These are phyloP conservation scores for Hycleus phaleratus DNA, from an alignment of 1,140 invertebrate genomes.

Conservation along the genomic window DNA sequence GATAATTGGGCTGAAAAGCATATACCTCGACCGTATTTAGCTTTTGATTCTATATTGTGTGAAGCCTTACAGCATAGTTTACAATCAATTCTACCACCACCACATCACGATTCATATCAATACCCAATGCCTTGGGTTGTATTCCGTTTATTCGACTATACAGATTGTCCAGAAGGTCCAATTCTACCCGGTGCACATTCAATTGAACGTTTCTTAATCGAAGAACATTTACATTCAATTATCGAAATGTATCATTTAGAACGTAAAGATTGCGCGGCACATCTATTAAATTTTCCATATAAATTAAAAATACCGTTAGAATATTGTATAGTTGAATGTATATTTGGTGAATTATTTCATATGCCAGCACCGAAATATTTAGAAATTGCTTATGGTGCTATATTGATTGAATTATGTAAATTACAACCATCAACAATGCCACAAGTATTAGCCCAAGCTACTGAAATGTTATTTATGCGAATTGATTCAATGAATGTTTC, in stretches of 20 bases:
- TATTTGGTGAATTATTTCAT: constrained; percentile 91
- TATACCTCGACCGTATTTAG: constrained; percentile 88
- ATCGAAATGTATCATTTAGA: constrained; percentile 83
- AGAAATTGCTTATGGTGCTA: constrained; percentile 91
- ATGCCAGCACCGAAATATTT: constrained; percentile 81
- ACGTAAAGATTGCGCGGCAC: constrained; percentile 89
- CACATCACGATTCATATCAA: constrained; percentile 78
- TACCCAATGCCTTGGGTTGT: constrained; percentile 90
- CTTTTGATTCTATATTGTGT: constrained; percentile 90
- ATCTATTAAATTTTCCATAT: constrained; percentile 86
- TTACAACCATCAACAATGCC: constrained; percentile 94
- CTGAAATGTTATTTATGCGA: constrained; percentile 92
- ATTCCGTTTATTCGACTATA: constrained; percentile 92
- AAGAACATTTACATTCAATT: constrained; percentile 93
- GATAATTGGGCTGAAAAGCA: constrained; percentile 98
- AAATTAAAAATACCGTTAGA: constrained; percentile 93
- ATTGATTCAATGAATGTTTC: constrained; percentile 95
- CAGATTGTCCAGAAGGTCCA: constrained; percentile 91
- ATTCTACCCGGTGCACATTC: constrained; percentile 91
- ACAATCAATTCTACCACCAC: constrained; percentile 78
- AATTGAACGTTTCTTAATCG: constrained; percentile 95
- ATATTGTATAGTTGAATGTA: constrained; percentile 96
- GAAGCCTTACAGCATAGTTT: constrained; percentile 95
- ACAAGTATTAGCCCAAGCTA: constrained; percentile 94
- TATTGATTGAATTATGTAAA: constrained; percentile 96